A percentile compares a stretch with the other conserved stretches of the same genome.
Evolutionary conservation across 2,888 invertebrate species (phyloP).

Genomic region (Ashinkailepas kermadecensis): DNA sequence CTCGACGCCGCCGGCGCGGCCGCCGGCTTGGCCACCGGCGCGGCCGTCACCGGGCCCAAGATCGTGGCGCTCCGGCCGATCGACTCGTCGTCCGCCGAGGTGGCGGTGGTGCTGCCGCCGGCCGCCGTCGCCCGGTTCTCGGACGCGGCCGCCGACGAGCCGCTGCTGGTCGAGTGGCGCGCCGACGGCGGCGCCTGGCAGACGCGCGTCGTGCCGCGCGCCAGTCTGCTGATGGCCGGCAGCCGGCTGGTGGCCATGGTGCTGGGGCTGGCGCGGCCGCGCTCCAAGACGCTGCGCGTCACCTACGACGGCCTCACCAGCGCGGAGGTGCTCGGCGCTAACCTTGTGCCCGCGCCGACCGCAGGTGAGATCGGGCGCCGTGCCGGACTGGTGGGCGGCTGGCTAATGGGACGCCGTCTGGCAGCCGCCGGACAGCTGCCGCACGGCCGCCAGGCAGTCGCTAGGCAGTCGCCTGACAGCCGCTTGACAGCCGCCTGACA

Average conservation of each 20-base stretch:
- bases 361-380: too few relatives aligned
- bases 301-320: not conserved
- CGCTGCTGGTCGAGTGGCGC: not conserved
- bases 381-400: too few relatives aligned
- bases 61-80: not conserved
- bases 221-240: not conserved
- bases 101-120: not conserved
- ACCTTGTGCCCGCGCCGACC: not conserved
- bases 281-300: not conserved
- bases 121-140: not conserved
- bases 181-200: not conserved
- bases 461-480: too few relatives aligned
- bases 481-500: too few relatives aligned
- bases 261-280: not conserved
- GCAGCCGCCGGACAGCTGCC: not conserved
- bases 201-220: not conserved
- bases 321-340: not conserved
- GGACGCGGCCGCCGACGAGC: not conserved
- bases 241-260: not conserved
- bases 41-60: not conserved
- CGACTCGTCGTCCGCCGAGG: not conserved
- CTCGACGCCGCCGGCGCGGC: not conserved
- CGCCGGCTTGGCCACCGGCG: not conserved
- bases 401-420: not conserved
- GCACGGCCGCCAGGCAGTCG: too few relatives aligned